These are phyloP conservation scores for Ennomos fuscantarius DNA, from an alignment of 2,888 invertebrate species.

Conservation along the genomic window DNA sequence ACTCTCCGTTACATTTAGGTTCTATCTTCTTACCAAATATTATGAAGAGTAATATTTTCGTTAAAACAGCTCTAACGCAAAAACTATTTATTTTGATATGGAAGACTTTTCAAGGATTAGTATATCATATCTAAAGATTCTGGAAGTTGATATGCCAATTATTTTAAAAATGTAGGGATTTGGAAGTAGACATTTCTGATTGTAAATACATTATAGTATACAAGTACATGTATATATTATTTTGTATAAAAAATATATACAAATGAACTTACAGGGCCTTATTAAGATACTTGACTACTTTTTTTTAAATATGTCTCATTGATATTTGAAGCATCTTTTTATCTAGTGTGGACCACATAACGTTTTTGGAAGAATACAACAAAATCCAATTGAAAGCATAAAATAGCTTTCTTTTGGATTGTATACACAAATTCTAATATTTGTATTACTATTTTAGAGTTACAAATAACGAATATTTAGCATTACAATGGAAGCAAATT, in stretches of 20 bases:
- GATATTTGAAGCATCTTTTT: constrained; percentile 74
- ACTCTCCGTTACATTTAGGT: constrained; percentile 23
- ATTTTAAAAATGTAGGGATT: constrained; percentile 68
- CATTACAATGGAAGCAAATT: constrained; percentile 79
- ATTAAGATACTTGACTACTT: constrained; percentile 66
- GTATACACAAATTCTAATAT: constrained; percentile 48
- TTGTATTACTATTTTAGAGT: constrained; percentile 60
- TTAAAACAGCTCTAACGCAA: constrained; percentile 70
- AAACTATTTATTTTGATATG: constrained; percentile 81
- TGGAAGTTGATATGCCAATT: constrained; percentile 85
- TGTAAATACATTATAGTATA: constrained; percentile 73
- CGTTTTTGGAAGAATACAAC: constrained; percentile 52
- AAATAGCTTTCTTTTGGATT: constrained; percentile 28
- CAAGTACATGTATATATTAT: constrained; percentile 72
- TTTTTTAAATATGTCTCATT: constrained; percentile 79
- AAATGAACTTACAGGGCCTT: constrained; percentile 67
- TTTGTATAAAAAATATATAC: constrained; percentile 75
- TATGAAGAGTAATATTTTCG: constrained; percentile 31
- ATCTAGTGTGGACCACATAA: constrained; percentile 72
- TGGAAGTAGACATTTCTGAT: constrained; percentile 77
- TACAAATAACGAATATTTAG: constrained; percentile 74
- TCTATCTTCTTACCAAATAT: constrained; percentile 7
- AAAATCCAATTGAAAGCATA: constrained; percentile 41
- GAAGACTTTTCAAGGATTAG: constrained; percentile 79
- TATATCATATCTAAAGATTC: constrained; percentile 70